Percentiles rank a stretch among this genome's conserved stretches.
Conservation (phyloP, 1,140 invertebrate genomes). For the Zophobas atratus region DNA sequence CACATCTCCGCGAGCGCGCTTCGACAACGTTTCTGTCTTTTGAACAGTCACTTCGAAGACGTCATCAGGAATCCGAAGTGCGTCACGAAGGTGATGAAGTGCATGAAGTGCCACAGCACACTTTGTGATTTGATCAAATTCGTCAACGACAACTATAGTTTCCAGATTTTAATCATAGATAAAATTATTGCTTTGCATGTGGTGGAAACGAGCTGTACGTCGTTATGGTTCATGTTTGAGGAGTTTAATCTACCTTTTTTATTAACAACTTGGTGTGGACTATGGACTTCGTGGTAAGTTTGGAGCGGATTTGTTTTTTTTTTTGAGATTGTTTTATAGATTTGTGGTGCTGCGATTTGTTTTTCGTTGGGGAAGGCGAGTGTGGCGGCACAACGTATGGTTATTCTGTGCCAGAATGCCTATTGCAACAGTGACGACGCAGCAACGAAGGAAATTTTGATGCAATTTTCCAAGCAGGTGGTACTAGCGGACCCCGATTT, state of each 20-base stretch:
- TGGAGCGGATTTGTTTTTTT: neutral
- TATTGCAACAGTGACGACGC: neutral
- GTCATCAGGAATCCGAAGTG: neutral
- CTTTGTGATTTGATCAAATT: slow-evolving; percentile 2
- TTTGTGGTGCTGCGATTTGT: slow-evolving; percentile 17
- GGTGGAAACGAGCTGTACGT: slow-evolving; percentile 20
- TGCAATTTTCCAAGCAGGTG: slow-evolving; percentile 13
- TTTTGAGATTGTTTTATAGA: neutral
- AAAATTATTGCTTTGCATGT: slow-evolving; percentile 17
- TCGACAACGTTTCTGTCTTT: slow-evolving; percentile 4
- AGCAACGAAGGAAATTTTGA: neutral
- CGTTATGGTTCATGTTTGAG: slow-evolving; percentile 3
- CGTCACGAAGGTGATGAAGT: neutral
- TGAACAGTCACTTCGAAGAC: neutral
- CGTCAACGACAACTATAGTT: slow-evolving; percentile 6
- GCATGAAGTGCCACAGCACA: slow-evolving; percentile 8
- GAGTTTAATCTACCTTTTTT: slow-evolving; percentile 14
- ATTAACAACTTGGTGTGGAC: slow-evolving; percentile 15
- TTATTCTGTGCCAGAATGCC: slow-evolving; percentile 11
- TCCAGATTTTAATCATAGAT: slow-evolving; percentile 19
- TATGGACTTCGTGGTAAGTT: slow-evolving; percentile 9
- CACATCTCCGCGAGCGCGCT: neutral
- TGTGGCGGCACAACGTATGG: neutral
- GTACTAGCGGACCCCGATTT: neutral
- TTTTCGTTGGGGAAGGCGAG: slow-evolving; percentile 3